Conservation (phyloP, 1,140 invertebrate genomes). For the Sarcophaga bullata region DNA sequence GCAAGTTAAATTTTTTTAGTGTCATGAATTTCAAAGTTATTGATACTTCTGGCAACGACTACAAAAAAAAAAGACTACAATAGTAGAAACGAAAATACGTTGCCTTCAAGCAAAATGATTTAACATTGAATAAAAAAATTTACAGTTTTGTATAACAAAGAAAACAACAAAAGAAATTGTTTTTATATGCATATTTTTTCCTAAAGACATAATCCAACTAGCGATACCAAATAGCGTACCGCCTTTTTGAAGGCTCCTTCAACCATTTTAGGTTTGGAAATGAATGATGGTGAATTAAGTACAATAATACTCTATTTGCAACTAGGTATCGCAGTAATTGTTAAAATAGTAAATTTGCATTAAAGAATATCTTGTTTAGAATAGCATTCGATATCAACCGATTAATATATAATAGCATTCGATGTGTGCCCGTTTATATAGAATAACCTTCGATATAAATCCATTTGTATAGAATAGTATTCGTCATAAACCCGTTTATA, state of each 20-base stretch:
- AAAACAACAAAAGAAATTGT: neutral
- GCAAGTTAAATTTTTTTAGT: neutral
- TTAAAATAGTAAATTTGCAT: too few relatives aligned
- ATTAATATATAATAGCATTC: too few relatives aligned
- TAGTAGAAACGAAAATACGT: neutral
- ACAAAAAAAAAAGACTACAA: neutral
- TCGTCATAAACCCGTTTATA: too few relatives aligned
- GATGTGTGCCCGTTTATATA: too few relatives aligned
- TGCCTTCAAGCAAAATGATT: constrained; percentile 5
- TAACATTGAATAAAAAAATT: constrained; percentile 14
- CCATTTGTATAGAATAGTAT: too few relatives aligned
- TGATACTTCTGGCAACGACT: neutral
- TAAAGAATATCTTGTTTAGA: too few relatives aligned
- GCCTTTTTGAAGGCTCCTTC: neutral
- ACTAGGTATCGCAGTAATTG: too few relatives aligned
- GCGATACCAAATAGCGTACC: neutral
- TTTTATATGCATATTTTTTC: neutral
- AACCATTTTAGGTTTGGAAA: neutral
- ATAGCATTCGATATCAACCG: too few relatives aligned
- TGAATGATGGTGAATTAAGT: too few relatives aligned
- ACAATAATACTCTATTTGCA: too few relatives aligned
- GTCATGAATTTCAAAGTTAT: neutral
- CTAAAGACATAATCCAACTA: constrained; percentile 24
- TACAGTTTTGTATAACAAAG: constrained; percentile 3
- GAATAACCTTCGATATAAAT: too few relatives aligned